Conservation (phyloP, 2,113 vertebrate genomes). For the Taxidea taxus region DNA sequence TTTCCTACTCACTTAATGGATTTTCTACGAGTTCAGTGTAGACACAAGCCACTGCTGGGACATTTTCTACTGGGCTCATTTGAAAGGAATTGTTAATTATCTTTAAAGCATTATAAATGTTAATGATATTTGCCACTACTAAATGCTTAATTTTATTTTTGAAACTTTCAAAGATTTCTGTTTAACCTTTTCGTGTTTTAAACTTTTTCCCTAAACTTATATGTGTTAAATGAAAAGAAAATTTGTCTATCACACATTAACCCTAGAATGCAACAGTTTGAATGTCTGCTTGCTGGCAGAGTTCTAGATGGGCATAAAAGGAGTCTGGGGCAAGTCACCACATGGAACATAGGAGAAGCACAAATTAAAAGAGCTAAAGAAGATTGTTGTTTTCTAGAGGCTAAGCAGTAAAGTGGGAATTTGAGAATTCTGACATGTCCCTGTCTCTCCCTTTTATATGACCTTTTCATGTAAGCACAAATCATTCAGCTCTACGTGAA, state of each 20-base stretch:
- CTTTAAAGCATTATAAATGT: background rate
- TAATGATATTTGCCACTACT: background rate
- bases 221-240: constrained; percentile 3
- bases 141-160: constrained; percentile 27
- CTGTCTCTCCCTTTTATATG: background rate
- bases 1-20: background rate
- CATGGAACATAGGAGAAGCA: background rate
- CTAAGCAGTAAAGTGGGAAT: background rate
- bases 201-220: background rate
- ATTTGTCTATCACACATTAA: constrained; percentile 4
- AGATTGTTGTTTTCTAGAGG: background rate
- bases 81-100: constrained; percentile 13
- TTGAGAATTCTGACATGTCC: background rate
- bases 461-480: background rate
- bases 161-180: constrained; percentile 1
- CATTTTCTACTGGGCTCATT: background rate
- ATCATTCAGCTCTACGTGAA: background rate
- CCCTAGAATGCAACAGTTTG: background rate
- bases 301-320: background rate
- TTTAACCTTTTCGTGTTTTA: background rate
- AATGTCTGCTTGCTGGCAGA: background rate
- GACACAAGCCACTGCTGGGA: background rate
- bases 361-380: background rate
- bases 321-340: background rate
- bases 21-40: background rate